Percentiles rank a stretch among this genome's conserved stretches.
Evolutionary conservation across 2,113 vertebrate species (phyloP).

Genomic region (Formicarius rufipectus): DNA sequence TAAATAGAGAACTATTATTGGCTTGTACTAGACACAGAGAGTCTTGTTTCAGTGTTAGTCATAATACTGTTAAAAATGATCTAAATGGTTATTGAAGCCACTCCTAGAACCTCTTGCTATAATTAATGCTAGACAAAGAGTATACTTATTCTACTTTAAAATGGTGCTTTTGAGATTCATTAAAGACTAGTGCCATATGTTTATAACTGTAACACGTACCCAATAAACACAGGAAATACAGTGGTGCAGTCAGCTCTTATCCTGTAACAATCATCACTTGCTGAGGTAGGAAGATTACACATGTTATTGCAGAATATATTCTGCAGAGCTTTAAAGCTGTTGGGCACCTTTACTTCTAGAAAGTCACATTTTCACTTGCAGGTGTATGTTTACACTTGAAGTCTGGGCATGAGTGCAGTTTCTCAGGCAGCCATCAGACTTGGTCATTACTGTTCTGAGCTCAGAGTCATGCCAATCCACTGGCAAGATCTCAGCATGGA

Average conservation of each 20-base stretch:
- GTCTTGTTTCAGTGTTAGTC: conserved; percentile 38
- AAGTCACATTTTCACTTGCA: background rate
- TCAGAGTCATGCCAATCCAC: background rate
- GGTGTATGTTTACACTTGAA: background rate
- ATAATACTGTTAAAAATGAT: background rate
- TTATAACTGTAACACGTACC: background rate
- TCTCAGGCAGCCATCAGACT: background rate
- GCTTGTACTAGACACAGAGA: background rate
- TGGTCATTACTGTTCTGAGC: background rate
- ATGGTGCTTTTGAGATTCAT: conserved; percentile 5
- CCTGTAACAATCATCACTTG: background rate
- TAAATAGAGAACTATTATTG: conserved; percentile 7
- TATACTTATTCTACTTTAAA: conserved; percentile 29
- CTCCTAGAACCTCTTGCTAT: conserved; percentile 6
- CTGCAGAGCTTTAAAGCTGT: background rate
- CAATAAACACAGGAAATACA: background rate
- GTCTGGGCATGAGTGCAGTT: background rate
- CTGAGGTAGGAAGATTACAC: background rate
- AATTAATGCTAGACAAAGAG: conserved; percentile 27
- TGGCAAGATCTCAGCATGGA: background rate
- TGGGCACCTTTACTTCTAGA: background rate
- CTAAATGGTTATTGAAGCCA: conserved; percentile 25
- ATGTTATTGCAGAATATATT: background rate
- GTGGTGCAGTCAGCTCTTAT: background rate
- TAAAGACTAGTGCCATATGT: background rate